phyloP scores from a whole-genome alignment of 2,797 vertebrate species.

The Cheirogaleus major region DNA sequence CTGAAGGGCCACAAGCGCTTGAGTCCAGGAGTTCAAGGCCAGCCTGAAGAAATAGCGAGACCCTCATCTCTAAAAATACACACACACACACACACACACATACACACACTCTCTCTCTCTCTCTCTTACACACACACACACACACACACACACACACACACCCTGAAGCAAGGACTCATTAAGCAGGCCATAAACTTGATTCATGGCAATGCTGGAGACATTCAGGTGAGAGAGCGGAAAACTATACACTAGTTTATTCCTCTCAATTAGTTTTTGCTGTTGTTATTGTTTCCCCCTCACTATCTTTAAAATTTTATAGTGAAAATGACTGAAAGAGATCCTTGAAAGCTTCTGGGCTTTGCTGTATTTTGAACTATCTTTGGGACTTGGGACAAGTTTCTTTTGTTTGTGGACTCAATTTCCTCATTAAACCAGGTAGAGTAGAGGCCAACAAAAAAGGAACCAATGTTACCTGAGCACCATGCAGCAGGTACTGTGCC shows the following conservation, averaged over 20 bases:
- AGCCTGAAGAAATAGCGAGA: background rate
- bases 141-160: background rate
- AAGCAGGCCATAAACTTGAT: background rate
- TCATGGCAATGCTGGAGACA: background rate
- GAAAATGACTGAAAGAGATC: background rate
- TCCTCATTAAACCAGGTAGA: background rate
- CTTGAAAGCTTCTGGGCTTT: background rate
- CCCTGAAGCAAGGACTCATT: background rate
- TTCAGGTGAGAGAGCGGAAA: background rate
- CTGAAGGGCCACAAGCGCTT: background rate
- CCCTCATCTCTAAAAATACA: background rate
- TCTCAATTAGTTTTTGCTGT: background rate
- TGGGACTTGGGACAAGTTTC: background rate
- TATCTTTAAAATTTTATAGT: slow-evolving; percentile 17
- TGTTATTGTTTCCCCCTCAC: background rate
- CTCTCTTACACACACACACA: too few species aligned
- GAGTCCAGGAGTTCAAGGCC: background rate
- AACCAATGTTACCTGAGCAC: too few species aligned
- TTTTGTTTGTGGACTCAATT: background rate
- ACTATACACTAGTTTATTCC: background rate
- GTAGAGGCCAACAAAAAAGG: background rate
- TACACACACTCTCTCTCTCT: too few species aligned
- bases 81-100: background rate
- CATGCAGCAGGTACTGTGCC: background rate
- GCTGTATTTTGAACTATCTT: background rate